phyloP scores from a whole-genome alignment of 30 jellyfish, hydroid and myxozoan genomes.

The Turritopsis dohrnii region DNA sequence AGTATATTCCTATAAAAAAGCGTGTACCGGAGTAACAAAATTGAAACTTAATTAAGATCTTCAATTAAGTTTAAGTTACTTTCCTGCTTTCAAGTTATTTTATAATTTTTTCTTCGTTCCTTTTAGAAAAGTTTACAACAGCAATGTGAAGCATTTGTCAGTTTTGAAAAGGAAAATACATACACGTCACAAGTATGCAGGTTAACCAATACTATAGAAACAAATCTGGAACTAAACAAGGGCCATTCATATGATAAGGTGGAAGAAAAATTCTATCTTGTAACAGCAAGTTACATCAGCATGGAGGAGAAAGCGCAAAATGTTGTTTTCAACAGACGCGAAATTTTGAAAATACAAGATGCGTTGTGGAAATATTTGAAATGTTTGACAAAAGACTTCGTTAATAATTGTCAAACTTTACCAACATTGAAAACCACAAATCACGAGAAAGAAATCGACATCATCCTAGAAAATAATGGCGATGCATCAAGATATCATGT shows the following conservation, averaged over 20 bases:
- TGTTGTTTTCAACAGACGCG: not conserved
- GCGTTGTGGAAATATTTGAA: not conserved
- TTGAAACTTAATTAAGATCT: no score
- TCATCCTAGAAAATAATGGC: not conserved
- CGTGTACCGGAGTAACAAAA: no score
- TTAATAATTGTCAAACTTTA: not conserved
- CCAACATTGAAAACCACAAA: not conserved
- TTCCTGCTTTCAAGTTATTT: no score
- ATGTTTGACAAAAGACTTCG: not conserved
- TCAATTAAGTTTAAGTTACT: no score
- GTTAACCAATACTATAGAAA: not conserved
- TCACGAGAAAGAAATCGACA: not conserved
- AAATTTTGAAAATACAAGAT: not conserved
- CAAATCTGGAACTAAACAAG: not conserved
- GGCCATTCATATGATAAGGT: not conserved
- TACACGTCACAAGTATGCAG: not conserved
- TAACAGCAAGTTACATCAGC: not conserved
- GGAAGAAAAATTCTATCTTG: not conserved
- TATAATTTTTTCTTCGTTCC: not conserved
- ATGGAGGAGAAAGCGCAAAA: not conserved
- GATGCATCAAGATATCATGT: not conserved
- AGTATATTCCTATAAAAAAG: no score
- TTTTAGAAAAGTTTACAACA: not conserved
- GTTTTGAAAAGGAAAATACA: not conserved
- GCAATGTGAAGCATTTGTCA: not conserved